Conservation (phyloP, 2,888 invertebrate species). For the Diaprepes abbreviatus region DNA sequence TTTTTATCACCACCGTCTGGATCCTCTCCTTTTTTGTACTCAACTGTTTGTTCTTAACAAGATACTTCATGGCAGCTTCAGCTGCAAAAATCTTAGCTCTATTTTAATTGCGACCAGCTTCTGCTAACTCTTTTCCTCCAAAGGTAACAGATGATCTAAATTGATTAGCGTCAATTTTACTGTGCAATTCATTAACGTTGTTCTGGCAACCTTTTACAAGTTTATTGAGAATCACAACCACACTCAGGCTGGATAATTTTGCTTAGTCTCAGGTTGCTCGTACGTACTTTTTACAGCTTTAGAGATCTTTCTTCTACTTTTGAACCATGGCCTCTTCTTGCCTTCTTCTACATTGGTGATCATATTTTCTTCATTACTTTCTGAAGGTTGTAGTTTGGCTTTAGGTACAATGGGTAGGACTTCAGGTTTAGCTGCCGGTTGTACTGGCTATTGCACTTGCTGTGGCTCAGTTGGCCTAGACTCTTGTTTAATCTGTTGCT, state of each 20-base stretch:
- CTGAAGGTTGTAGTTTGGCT: conserved; percentile 39
- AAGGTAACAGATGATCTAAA: conserved; percentile 72
- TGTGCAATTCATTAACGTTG: conserved; percentile 58
- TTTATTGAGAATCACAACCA: conserved; percentile 90
- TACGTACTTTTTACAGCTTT: conserved; percentile 77
- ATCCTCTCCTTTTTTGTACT: conserved; percentile 61
- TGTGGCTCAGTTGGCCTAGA: conserved; percentile 38
- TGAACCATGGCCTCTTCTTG: conserved; percentile 38
- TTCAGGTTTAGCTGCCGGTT: background rate
- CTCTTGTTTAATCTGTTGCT: conserved; percentile 29
- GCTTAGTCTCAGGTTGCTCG: conserved; percentile 81
- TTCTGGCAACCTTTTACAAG: conserved; percentile 68
- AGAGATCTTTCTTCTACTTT: conserved; percentile 69
- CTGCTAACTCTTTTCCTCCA: conserved; percentile 70
- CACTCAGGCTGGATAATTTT: conserved; percentile 84
- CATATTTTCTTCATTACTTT: conserved; percentile 30
- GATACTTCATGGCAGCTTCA: conserved; percentile 62
- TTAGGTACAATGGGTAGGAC: conserved; percentile 40
- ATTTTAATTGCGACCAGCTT: conserved; percentile 60
- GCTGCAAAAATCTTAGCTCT: conserved; percentile 63
- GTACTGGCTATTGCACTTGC: conserved; percentile 25
- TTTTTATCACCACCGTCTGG: conserved; percentile 54
- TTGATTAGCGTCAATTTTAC: conserved; percentile 57
- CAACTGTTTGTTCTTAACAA: conserved; percentile 59
- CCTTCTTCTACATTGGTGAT: conserved; percentile 39